Evolutionary conservation across 1,140 invertebrate species (phyloP), one percentile per base, ranked within the genome.

Genomic region (Trachymyrmex septentrionalis): DNA sequence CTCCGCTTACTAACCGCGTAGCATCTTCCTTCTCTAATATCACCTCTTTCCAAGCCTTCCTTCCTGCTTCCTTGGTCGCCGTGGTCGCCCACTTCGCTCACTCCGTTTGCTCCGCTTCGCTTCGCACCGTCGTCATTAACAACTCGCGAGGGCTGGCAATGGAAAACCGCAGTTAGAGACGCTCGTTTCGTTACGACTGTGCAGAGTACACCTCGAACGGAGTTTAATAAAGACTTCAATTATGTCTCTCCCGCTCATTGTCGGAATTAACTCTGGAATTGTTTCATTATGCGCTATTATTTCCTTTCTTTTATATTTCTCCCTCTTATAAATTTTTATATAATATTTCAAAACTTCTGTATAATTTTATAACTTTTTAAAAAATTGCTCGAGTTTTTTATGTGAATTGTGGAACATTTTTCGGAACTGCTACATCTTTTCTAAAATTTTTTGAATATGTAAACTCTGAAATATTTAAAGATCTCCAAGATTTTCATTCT

Each of bases 91-190:
- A 44, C n/a, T 48, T 53, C 27, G 55, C 21, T 19, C 9, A 10
- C 38, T 44, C 38, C 38, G 9, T 44, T 44, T 44, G 38, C 38
- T 44, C 38, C 38, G 9, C 38, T 72, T 53, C 27, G 57, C 21
- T 19, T 27, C 24, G 50, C 34, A 34, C 14, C 38, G 21, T 73
- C 34, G 14, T 82, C 71, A 73, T 82, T 73, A 73, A 69, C 44
- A 27, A 34, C 27, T 27, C 27, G 14, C 30, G 30, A 6, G 14
- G n/a, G 66, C 21, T 69, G n/a, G 7, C 14, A 24, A 55, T n/a
- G 48, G 21, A 9, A 2, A 69, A 16, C 19, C 19, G n/a, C 48
- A 50, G 66, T 81, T 69, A 55, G 14, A 69, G 21, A 27, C 6
- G 16, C 21, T 38, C 27, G 48, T 67, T 48, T 53, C 48, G 16